Evolutionary conservation across 2,113 vertebrate genomes (phyloP).

Genomic region (Passer domesticus): DNA sequence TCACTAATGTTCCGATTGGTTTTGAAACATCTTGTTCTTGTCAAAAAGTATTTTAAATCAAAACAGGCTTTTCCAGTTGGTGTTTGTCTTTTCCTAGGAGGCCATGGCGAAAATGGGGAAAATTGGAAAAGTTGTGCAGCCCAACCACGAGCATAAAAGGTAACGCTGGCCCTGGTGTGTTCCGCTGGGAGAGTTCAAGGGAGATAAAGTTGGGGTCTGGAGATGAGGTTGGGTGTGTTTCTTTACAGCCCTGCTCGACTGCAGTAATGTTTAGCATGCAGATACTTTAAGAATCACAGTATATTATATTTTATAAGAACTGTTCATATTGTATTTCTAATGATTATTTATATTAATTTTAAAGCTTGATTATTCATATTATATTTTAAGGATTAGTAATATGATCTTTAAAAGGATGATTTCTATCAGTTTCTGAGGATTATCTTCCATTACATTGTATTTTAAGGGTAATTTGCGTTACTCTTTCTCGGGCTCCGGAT

Average conservation of each 20-base stretch:
- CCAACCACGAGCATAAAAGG: constrained; percentile 81
- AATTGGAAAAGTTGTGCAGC: constrained; percentile 84
- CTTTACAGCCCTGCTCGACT: not conserved
- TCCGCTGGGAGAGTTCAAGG: not conserved
- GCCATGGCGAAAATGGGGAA: constrained; percentile 92
- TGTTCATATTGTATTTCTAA: not conserved
- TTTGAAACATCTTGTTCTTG: constrained; percentile 65
- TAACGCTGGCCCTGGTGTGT: constrained; percentile 32
- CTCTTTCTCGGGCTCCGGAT: rapidly evolving
- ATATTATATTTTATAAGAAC: not conserved
- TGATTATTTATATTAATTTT: not conserved
- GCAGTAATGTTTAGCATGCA: not conserved
- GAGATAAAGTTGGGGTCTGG: not conserved
- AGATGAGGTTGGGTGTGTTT: not conserved
- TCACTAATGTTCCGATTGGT: constrained; percentile 49
- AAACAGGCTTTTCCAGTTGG: constrained; percentile 53
- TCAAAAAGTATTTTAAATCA: constrained; percentile 64
- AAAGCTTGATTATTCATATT: not conserved
- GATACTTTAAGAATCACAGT: rapidly evolving
- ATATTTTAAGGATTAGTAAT: rapidly evolving
- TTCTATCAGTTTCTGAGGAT: rapidly evolving
- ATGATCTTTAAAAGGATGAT: rapidly evolving
- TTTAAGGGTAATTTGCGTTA: rapidly evolving
- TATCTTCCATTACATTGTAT: rapidly evolving
- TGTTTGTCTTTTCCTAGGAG: constrained; percentile 80